These are phyloP conservation scores for Hemicentrotus pulcherrimus DNA, from an alignment of 35 echinoderm and acorn worm genomes.

Conservation along the genomic window DNA sequence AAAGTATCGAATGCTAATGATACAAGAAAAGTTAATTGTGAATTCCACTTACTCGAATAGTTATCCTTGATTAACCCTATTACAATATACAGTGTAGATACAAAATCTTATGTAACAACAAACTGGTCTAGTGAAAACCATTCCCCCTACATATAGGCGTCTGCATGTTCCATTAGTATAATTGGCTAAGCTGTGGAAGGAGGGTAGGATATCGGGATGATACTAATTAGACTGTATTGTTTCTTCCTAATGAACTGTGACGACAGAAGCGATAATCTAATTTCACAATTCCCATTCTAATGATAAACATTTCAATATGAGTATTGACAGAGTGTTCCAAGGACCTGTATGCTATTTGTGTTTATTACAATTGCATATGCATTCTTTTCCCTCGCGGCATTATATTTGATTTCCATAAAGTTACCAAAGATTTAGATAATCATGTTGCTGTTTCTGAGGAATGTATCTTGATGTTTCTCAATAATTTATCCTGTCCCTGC, in stretches of 20 bases:
- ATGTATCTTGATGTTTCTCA: not conserved
- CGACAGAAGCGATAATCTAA: slow-evolving; percentile 1
- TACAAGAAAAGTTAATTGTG: not conserved
- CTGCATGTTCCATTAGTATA: not conserved
- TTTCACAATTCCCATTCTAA: not conserved
- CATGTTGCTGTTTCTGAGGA: not conserved
- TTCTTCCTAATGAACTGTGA: not conserved
- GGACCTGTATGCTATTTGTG: not conserved
- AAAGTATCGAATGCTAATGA: no score
- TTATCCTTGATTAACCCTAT: not conserved
- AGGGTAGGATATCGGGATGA: not conserved
- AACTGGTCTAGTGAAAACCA: not conserved
- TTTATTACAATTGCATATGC: not conserved
- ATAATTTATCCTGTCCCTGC: not conserved
- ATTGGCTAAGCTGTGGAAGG: not conserved
- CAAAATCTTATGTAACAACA: not conserved
- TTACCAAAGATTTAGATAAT: not conserved
- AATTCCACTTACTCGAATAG: not conserved
- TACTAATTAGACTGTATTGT: not conserved
- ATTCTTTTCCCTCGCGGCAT: not conserved
- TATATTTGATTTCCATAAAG: not conserved
- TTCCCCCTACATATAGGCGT: not conserved
- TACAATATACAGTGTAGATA: not conserved
- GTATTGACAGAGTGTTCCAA: not conserved
- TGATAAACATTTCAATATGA: not conserved